Base-by-base conservation (phyloP, 2,888 invertebrate species). In the Cephus spinipes region DNA sequence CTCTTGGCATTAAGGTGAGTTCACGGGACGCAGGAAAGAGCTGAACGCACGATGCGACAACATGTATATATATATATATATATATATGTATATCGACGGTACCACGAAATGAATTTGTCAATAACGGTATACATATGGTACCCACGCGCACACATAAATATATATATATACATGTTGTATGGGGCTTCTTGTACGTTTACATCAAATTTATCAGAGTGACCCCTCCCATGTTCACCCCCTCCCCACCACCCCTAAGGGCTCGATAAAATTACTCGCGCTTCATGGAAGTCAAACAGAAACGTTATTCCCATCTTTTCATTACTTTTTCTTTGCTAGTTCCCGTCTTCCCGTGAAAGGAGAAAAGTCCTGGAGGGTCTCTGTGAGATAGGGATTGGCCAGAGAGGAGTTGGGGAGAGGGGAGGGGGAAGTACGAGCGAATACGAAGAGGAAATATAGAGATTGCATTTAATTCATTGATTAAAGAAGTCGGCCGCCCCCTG, bases 1-100 rank as follows among this genome's bases (percentile, higher is more conserved):
- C 91, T 81, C 90, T 91, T 80, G 91, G 91, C 83, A 90, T 91
- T 84, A 91, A 91, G 91, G 91, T 91, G 85, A 88, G 89, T 85
- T 78, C 75, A 32, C 12, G 23, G 15, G 12, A 69, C 3, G 32
- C 23, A 40, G 36, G 32, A 40, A 34, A 30, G 35, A 35, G 31
- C 33, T 32, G 12, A 33, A 76, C 3, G 6, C 15, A 15, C 40
- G 40, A 15, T 15, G 40, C 15, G 40, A 40, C 40, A 4, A 36
- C 12, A 12, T 36, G 1, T 36, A 15, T 36, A 12, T 36, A 12
- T 36, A 36, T 36, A 4, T 36, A 15, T 36, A 12, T 36, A 12
- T 36, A 36, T 35, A 12, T 11, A 36, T 36, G 12, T 36, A 3
- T 36, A 36, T 36, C 36, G 12, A 12, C 15, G 15, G 1, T 40